Base-by-base conservation (phyloP, 2,797 vertebrate species). In the Scolopax bukidnonensis region DNA sequence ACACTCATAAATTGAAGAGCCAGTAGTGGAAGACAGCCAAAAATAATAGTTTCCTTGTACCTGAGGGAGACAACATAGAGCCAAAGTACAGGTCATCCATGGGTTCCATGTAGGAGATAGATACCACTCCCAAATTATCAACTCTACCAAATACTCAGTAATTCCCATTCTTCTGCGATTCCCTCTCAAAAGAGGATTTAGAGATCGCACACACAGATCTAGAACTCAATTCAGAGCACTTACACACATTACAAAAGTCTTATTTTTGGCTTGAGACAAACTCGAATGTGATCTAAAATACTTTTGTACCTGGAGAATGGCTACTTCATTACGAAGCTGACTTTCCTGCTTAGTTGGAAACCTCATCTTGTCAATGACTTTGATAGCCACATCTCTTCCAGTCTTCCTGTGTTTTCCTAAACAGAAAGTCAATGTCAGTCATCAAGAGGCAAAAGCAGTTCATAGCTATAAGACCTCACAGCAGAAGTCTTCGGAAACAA, bases 271-370 rank as follows among this genome's bases (percentile, higher is more conserved):
- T 54, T 50, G 28, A 91, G 64, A 64, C 16, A 43, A 96, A 69
- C 36, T 93, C 20, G 61, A 77, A 70, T 14, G 38, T 4, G 20
- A 68, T 67, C 18, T 27, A 68, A 89, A 95, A 24, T 14, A 40
- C 19, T 79, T 95, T 87, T 40, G 92, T 98, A 99, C 99, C 99
- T 99, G 99, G 97, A 99, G 98, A 96, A 99, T 99, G 96, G 99
- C 99, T 92, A 99, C 99, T 98, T 99, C 99, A 54, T 99, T 99
- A 93, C 99, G 98, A 63, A 99, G 98, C 93, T 99, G 99, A 97
- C 99, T 99, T 97, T 99, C 99, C 94, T 99, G 99, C 98, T 99
- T 99, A 89, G 99, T 99, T 60, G 99, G 99, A 97, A 99, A 99
- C 93, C 98, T 98, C 99, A 99, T 99, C 97, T 99, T 99, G 98